Percentiles rank a stretch among this genome's conserved stretches.
Evolutionary conservation across 2,888 invertebrate species (phyloP).

Genomic region (Pyrocoelia pectoralis): DNA sequence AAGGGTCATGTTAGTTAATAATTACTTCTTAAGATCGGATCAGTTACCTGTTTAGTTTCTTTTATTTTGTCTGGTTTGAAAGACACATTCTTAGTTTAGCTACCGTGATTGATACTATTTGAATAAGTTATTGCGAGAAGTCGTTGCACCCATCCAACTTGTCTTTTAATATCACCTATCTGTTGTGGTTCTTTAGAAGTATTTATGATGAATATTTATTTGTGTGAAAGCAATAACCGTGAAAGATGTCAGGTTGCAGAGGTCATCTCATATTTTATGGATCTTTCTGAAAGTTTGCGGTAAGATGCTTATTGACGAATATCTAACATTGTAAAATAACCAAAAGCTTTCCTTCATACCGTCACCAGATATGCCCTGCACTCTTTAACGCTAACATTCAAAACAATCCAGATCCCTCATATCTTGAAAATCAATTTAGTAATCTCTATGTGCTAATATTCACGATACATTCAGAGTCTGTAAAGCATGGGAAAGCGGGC

Average conservation of each 20-base stretch:
- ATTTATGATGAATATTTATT: constrained; percentile 20
- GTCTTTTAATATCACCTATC: constrained; percentile 22
- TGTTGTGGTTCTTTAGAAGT: constrained; percentile 25
- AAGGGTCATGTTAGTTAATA: constrained; percentile 36
- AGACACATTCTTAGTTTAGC: constrained; percentile 9
- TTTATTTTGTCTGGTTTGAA: constrained; percentile 16
- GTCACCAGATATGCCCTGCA: not conserved
- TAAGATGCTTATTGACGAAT: not conserved
- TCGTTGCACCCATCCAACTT: constrained; percentile 12
- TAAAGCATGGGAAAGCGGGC: constrained; percentile 51
- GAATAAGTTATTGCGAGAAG: constrained; percentile 18
- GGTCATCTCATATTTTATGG: not conserved
- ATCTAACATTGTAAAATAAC: not conserved
- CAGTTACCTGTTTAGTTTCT: constrained; percentile 18
- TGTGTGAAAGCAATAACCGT: constrained; percentile 4
- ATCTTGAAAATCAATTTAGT: constrained; percentile 25
- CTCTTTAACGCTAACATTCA: not conserved
- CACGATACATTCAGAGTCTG: constrained; percentile 41
- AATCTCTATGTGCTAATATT: constrained; percentile 27
- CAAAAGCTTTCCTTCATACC: not conserved
- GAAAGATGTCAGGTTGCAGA: not conserved
- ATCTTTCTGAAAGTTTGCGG: not conserved
- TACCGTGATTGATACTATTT: constrained; percentile 20
- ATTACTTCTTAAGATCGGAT: constrained; percentile 26
- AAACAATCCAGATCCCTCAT: constrained; percentile 6